Conservation (phyloP, 1,140 invertebrate species). For the Drosophila azteca region DNA sequence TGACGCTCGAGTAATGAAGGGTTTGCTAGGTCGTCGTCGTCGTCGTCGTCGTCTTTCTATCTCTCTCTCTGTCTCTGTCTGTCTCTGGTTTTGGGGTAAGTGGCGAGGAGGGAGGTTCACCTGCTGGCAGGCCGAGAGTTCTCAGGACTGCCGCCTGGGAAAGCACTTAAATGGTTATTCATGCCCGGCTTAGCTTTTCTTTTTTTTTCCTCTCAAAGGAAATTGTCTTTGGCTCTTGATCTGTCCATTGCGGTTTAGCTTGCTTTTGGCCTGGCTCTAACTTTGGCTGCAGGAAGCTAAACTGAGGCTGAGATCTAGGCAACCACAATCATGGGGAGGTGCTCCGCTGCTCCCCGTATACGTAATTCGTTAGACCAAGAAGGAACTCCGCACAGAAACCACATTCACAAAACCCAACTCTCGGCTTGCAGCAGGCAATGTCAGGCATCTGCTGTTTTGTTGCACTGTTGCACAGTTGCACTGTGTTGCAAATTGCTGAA, state of each 20-base stretch:
- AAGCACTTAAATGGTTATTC: constrained; percentile 80
- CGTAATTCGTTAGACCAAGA: constrained; percentile 75
- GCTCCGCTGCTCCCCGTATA: constrained; percentile 56
- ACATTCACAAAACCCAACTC: constrained; percentile 33
- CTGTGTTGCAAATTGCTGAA: constrained; percentile 73
- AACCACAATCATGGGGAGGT: constrained; percentile 54
- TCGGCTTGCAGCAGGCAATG: constrained; percentile 51
- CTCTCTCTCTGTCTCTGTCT: constrained; percentile 3
- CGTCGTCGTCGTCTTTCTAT: constrained; percentile 8
- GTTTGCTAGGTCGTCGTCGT: constrained; percentile 51
- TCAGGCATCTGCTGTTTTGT: constrained; percentile 51
- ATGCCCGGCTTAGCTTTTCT: constrained; percentile 65
- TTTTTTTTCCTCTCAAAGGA: constrained; percentile 57
- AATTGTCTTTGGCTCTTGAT: constrained; percentile 59
- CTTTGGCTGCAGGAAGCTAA: constrained; percentile 53
- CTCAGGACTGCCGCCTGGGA: constrained; percentile 75
- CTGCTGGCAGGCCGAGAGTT: constrained; percentile 60
- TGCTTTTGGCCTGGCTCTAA: constrained; percentile 16
- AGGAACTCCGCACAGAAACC: constrained; percentile 60
- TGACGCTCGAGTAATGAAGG: constrained; percentile 70
- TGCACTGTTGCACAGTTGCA: constrained; percentile 30
- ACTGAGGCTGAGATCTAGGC: constrained; percentile 7
- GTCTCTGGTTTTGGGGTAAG: constrained; percentile 33
- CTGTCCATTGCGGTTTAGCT: constrained; percentile 54
- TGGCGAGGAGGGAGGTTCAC: constrained; percentile 52